These are phyloP conservation scores for Bolinopsis microptera DNA, from an alignment of 37 sponge, comb jelly and placozoan genomes.

Conservation along the genomic window DNA sequence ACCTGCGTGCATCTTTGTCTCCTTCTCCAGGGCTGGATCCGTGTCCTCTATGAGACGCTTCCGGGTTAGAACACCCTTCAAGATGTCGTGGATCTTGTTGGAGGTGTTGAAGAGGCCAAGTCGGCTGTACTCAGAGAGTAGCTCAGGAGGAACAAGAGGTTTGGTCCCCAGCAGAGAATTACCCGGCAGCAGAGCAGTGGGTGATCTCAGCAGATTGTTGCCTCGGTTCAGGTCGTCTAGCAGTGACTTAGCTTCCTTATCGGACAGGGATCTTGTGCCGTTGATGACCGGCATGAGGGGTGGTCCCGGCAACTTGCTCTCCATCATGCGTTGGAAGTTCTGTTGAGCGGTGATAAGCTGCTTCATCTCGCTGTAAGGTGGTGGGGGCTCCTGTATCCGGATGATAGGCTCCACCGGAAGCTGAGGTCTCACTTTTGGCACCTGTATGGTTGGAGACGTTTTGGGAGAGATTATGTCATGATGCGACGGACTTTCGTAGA, in stretches of 20 bases:
- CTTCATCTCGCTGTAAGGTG: neutral
- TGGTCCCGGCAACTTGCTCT: neutral
- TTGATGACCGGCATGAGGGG: neutral
- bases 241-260: neutral
- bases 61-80: neutral
- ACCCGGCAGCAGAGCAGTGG: neutral
- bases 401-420: constrained; percentile 6
- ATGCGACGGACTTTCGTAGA: neutral
- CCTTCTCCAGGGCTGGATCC: neutral
- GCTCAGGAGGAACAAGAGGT: neutral
- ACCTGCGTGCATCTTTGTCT: neutral
- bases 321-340: neutral
- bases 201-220: neutral
- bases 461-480: neutral
- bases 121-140: neutral
- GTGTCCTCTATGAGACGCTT: neutral
- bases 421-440: constrained; percentile 39
- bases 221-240: neutral
- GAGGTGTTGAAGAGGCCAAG: neutral
- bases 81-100: neutral
- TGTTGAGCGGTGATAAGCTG: neutral
- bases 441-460: neutral
- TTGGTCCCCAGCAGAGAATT: neutral
- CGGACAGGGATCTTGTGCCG: neutral
- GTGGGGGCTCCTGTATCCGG: neutral